Base-by-base conservation (phyloP, 2,888 invertebrate species). In the Spodoptera exigua region DNA sequence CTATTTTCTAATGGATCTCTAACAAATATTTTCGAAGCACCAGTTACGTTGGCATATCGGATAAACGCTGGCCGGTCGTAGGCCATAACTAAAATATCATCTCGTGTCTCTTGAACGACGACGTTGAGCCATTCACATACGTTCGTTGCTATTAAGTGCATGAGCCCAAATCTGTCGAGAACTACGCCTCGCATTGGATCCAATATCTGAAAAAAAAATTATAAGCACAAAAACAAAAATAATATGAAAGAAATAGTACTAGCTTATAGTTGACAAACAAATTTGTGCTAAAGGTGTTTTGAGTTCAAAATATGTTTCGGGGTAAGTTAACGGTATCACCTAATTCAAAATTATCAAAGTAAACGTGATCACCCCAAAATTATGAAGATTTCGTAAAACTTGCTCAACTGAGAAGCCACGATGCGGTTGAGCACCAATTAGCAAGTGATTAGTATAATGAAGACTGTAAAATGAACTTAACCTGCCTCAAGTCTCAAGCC, bases 141-240 rank as follows among this genome's bases (percentile, higher is more conserved):
- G 86, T 99, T 99, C 12, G 98, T 98, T 1, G 98, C 98, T 65
- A 99, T 96, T 95, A 98, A 95, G 86, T 99, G 99, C 98, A 99
- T 98, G 12, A 98, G 94, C 0, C 99, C 99, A 77, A 99, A 97
- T 74, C 98, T 95, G n/a, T 93, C 92, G 3, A 94, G 72, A 0
- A 94, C 93, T 3, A 93, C 89, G 10, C 93, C 94, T 62, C 92
- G 84, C 92, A 94, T 93, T 10, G 93, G 93, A 61, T 92, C 89
- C 47, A 94, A 74, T 58, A 92, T 86, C 94, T 94, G 83, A 27
- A 71, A 57, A 35, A 40, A 39, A 45, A 12, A 36, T 21, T 21
- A 21, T 21, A 21, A 21, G 0, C 21, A 21, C 21, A 21, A 3
- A 21, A 21, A 21, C 4, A 21, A 2, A 21, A 21, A 5, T 5